A percentile compares a stretch with the other conserved stretches of the same genome.
Evolutionary conservation across 2,888 invertebrate genomes (phyloP).

Genomic region (Drosophila diplacantha): DNA sequence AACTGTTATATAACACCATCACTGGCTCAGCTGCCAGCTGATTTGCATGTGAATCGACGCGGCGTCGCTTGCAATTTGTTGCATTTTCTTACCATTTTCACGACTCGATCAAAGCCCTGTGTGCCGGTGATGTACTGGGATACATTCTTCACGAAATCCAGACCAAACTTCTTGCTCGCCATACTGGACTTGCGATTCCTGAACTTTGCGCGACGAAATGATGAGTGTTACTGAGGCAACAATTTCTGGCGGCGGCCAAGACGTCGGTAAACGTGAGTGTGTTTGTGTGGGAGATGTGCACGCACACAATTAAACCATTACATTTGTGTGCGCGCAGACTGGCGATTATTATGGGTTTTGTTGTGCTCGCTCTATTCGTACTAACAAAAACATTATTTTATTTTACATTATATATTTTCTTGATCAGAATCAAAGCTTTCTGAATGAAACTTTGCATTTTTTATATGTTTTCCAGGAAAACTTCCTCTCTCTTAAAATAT

Average conservation of each 20-base stretch:
- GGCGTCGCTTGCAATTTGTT: not conserved
- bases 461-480: no score
- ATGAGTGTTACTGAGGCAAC: constrained; percentile 1
- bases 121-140: not conserved
- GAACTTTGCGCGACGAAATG: constrained; percentile 9
- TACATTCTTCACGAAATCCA: not conserved
- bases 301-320: not conserved
- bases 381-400: not conserved
- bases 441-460: no score
- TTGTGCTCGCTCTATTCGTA: constrained; percentile 21
- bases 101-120: not conserved
- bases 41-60: not conserved
- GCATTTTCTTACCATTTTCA: constrained; percentile 8
- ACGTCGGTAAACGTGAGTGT: not conserved
- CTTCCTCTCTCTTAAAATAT: no score
- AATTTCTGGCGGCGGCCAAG: not conserved
- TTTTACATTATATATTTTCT: no score
- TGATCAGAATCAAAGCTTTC: no score
- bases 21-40: constrained; percentile 5
- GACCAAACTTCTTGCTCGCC: constrained; percentile 3
- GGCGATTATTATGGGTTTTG: constrained; percentile 9
- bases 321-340: not conserved
- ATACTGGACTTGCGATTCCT: constrained; percentile 1
- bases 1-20: constrained; percentile 25
- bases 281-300: not conserved